phyloP scores from a whole-genome alignment of 2,797 vertebrate species.

The Lepilemur septentrionalis region DNA sequence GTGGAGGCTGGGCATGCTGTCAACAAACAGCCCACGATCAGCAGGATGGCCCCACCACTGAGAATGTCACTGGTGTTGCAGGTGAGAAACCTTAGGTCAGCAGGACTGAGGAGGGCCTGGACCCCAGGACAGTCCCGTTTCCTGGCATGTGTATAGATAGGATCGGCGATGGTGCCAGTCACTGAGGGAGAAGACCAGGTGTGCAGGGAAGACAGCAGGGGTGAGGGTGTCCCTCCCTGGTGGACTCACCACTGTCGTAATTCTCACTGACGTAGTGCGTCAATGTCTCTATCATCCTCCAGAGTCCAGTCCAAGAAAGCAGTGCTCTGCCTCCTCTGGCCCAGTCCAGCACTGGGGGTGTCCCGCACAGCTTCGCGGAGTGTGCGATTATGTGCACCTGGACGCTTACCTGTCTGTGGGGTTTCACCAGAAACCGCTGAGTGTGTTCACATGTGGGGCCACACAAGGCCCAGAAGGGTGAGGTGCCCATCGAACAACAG shows the following conservation, averaged over 20 bases:
- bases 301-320: not conserved
- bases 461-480: not conserved
- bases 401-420: not conserved
- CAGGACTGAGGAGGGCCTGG: too few species aligned
- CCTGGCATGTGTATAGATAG: not conserved
- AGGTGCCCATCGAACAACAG: not conserved
- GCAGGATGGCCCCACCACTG: too few species aligned
- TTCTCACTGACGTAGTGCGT: rapidly evolving
- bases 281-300: not conserved
- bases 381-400: rapidly evolving
- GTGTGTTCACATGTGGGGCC: not conserved
- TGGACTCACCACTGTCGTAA: not conserved
- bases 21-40: too few species aligned
- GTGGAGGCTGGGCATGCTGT: not conserved
- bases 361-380: rapidly evolving
- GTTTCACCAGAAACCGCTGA: not conserved
- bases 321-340: too few species aligned
- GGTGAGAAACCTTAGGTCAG: not conserved
- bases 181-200: not conserved
- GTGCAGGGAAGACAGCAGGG: not conserved
- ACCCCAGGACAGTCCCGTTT: too few species aligned
- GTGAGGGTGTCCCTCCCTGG: rapidly evolving
- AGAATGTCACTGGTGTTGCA: not conserved
- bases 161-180: rapidly evolving
- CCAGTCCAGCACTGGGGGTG: not conserved